Conservation (phyloP, 2,113 vertebrate genomes). For the Pica pica region DNA sequence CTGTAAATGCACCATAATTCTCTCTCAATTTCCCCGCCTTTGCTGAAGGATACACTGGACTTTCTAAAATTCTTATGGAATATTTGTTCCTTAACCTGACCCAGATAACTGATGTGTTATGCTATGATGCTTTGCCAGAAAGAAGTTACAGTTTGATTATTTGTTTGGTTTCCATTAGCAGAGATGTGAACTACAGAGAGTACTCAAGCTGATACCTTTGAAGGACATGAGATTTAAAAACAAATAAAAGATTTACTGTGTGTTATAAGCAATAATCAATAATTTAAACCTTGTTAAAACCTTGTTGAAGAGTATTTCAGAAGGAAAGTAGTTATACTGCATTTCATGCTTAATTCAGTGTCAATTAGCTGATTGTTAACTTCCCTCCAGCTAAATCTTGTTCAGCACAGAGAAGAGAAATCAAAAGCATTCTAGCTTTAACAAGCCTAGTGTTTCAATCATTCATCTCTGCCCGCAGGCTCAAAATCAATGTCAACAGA, state of each 20-base stretch:
- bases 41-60: background rate
- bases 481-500: slow-evolving; percentile 93
- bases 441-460: slow-evolving; percentile 93
- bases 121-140: background rate
- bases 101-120: background rate
- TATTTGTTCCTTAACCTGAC: background rate
- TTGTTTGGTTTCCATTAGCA: background rate
- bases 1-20: background rate
- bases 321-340: slow-evolving; percentile 85
- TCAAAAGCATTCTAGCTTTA: slow-evolving; percentile 92
- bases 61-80: background rate
- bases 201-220: background rate
- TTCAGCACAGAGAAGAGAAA: slow-evolving; percentile 83
- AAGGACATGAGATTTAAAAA: slow-evolving; percentile 71
- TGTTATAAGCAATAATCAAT: slow-evolving; percentile 81
- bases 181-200: background rate
- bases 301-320: slow-evolving; percentile 76
- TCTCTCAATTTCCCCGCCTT: background rate
- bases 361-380: slow-evolving; percentile 98
- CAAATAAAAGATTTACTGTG: slow-evolving; percentile 71
- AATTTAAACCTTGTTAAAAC: slow-evolving; percentile 80
- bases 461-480: slow-evolving; percentile 91
- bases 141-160: background rate
- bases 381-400: slow-evolving; percentile 93
- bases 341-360: slow-evolving; percentile 99